Evolutionary conservation across 2,113 vertebrate species (phyloP), one percentile per base, ranked within the genome.

Genomic region (Dipodomys merriami): DNA sequence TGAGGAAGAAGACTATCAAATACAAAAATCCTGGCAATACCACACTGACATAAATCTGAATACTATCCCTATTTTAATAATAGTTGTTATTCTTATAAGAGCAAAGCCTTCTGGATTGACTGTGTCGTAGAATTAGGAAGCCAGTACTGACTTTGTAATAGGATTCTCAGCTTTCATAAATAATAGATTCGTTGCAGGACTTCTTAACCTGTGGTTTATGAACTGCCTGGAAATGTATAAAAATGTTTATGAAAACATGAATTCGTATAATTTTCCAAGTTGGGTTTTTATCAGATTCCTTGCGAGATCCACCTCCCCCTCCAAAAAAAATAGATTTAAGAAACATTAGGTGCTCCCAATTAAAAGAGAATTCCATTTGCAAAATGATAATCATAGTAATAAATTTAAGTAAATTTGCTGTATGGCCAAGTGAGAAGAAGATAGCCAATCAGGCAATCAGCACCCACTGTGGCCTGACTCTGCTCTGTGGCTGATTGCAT

Each of bases 291-390:
- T 90, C 71, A 94, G 57, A 88, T 91, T 94, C 94, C 86, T 62
- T 91, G 69, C 87, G 82, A 94, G 74, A 94, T 44, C 33, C 7
- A 1, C 84, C 78, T 64, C 20, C 23, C 11, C 62, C 20, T 23
- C 72, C 44, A 6, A 18, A 13, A 53, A 53, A 62, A 93, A 90
- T 87, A 94, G 73, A n/a, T 65, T 57, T 91, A 78, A 88, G 73
- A 94, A 92, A 83, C 77, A 71, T 67, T 86, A 33, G 93, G 16
- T 19, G 71, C 22, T 89, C 7, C 81, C 49, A 91, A 82, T 87
- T 95, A 91, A 88, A 92, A 79, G 20, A 74, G 33, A 86, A 91
- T 94, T 95, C 65, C 25, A 82, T 91, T 96, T 91, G 67, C n/a
- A 49, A 91, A 94, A 82, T 6, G 44, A 44, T 49, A 16, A 35